phyloP scores from a whole-genome alignment of 2,888 invertebrate species.

The Drosophila pegasa region DNA sequence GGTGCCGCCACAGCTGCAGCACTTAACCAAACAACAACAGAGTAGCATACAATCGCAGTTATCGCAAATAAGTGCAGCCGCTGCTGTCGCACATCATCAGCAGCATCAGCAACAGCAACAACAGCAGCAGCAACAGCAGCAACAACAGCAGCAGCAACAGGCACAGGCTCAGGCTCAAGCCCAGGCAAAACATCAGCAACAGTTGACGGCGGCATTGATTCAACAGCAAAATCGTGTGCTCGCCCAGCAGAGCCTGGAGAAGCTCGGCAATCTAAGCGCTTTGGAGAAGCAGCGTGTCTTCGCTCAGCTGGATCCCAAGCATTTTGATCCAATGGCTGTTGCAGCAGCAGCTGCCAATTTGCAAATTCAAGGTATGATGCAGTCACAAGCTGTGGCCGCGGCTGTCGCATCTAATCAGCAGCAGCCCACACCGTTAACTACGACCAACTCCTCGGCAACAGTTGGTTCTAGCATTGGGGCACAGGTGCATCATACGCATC shows the following conservation, averaged over 20 bases:
- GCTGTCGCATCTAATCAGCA: conserved; percentile 79
- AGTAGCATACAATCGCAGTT: conserved; percentile 82
- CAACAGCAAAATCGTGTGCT: conserved; percentile 88
- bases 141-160: conserved; percentile 71
- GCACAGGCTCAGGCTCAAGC: conserved; percentile 76
- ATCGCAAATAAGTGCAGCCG: conserved; percentile 80
- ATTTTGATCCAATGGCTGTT: conserved; percentile 83
- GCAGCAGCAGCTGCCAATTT: conserved; percentile 82
- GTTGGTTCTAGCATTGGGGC: conserved; percentile 33
- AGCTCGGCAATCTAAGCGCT: conserved; percentile 86
- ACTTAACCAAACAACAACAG: conserved; percentile 83
- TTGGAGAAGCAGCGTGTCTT: conserved; percentile 87
- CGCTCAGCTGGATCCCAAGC: conserved; percentile 86
- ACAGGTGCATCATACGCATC: conserved; percentile 65
- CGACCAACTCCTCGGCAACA: conserved; percentile 40
- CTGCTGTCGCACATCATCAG: conserved; percentile 81
- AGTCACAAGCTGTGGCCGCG: conserved; percentile 80
- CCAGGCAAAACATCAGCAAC: conserved; percentile 87
- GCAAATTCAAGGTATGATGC: conserved; percentile 82
- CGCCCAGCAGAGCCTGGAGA: conserved; percentile 88
- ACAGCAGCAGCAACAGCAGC: conserved; percentile 60
- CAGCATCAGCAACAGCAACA: conserved; percentile 74
- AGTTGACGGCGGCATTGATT: conserved; percentile 87
- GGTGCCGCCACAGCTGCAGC: conserved; percentile 80
- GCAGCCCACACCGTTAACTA: conserved; percentile 46